phyloP scores from a whole-genome alignment of 1,140 invertebrate genomes.

The Cotesia chilonis region DNA sequence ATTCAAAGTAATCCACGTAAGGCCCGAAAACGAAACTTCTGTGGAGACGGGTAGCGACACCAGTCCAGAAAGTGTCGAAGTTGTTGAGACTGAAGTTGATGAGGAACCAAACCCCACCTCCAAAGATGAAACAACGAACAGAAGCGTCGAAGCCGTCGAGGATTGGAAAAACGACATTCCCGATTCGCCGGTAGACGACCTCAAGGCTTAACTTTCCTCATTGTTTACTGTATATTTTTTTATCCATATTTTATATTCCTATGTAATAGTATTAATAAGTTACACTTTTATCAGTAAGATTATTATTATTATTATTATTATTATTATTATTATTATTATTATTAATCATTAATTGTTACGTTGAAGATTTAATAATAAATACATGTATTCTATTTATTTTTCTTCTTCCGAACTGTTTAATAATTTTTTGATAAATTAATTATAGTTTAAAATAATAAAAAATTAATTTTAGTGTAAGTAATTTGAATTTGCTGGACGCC shows the following conservation, averaged over 20 bases:
- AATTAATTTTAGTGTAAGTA: too few species aligned
- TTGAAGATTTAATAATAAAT: too few species aligned
- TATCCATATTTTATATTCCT: slow-evolving; percentile 1
- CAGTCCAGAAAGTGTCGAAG: slow-evolving; percentile 14
- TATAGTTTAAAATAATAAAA: too few species aligned
- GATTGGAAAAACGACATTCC: slow-evolving; percentile 56
- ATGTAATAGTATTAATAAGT: background rate
- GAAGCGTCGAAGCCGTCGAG: slow-evolving; percentile 58
- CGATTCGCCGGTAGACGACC: slow-evolving; percentile 52
- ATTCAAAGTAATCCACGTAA: slow-evolving; percentile 66
- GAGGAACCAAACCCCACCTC: slow-evolving; percentile 26
- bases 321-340: too few species aligned
- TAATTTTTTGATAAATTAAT: too few species aligned
- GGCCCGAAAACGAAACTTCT: slow-evolving; percentile 57
- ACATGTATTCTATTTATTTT: too few species aligned
- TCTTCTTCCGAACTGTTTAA: too few species aligned
- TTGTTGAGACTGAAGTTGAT: slow-evolving; percentile 39
- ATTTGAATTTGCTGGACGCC: too few species aligned
- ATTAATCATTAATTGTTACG: too few species aligned
- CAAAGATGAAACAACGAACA: slow-evolving; percentile 37
- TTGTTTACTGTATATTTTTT: slow-evolving; percentile 11
- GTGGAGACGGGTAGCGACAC: slow-evolving; percentile 36
- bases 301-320: too few species aligned
- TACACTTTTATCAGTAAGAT: too few species aligned
- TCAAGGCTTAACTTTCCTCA: slow-evolving; percentile 49